These are phyloP conservation scores for Melanotus villosus DNA, from an alignment of 2,888 invertebrate genomes.

Conservation along the genomic window DNA sequence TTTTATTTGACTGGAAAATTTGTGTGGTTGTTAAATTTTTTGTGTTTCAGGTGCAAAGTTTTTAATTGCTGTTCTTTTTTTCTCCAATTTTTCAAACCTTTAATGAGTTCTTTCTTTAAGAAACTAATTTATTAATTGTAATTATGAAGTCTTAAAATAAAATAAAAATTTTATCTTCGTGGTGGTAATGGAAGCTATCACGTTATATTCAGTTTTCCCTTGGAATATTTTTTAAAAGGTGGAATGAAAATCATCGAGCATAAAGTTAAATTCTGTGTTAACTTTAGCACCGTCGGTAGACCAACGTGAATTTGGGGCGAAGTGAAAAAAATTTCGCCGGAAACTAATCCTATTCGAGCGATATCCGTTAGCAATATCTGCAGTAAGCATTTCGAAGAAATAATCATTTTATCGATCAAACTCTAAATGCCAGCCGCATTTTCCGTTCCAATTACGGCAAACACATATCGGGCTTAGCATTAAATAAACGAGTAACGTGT, in stretches of 20 bases:
- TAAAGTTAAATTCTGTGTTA: neutral
- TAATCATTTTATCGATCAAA: slow-evolving; percentile 49
- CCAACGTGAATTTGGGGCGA: neutral
- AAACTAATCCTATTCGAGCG: slow-evolving; percentile 21
- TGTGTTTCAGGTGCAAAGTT: too few species aligned
- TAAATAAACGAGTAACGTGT: slow-evolving; percentile 46
- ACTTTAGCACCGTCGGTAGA: too few species aligned
- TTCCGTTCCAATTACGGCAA: slow-evolving; percentile 50
- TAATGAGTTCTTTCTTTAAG: too few species aligned
- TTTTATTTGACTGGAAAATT: too few species aligned
- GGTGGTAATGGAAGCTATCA: neutral
- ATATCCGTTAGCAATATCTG: slow-evolving; percentile 32
- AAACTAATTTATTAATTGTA: too few species aligned
- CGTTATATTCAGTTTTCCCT: neutral
- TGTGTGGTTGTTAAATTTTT: too few species aligned
- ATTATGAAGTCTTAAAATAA: too few species aligned
- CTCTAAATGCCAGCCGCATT: slow-evolving; percentile 44
- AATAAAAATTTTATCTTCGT: too few species aligned
- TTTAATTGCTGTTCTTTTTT: too few species aligned
- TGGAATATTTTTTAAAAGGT: neutral
- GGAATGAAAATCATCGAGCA: neutral
- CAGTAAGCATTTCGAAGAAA: slow-evolving; percentile 38
- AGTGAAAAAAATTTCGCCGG: slow-evolving; percentile 9
- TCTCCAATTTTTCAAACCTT: too few species aligned
- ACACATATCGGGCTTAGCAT: slow-evolving; percentile 46